Evolutionary conservation across 37 sponge, comb jelly and placozoan species (phyloP), one percentile per base, ranked within the genome.

Genomic region (Axinella damicornis): DNA sequence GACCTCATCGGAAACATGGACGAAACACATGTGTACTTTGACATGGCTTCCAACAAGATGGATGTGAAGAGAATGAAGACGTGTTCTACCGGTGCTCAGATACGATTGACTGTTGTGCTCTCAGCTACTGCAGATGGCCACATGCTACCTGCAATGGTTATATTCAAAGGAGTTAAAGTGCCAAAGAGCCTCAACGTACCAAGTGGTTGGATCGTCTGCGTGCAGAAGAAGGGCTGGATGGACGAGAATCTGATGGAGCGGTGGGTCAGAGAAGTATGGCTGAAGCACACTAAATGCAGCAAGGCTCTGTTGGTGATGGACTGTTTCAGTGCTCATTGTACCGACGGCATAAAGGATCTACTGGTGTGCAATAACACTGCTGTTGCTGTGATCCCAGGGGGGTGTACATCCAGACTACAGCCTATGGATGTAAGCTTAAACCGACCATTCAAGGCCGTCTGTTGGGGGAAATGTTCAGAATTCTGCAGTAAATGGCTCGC

Each of bases 221-320:
- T 70, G 36, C 71, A 70, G 24, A 40, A 65, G 52, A 78, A 78
- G 65, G 79, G 53, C 65, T 37, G 79, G 79, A 65, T 78, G 79
- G 79, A 78, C 40, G 35, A 25, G 2, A 16, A 6, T 28, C 52
- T 41, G 79, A 78, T 78, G 79, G 25, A 57, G 11, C 38, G 1
- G 34, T 65, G 67, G 65, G 35, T 58, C 38, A 55, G 33, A 40
- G 65, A 78, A 12, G 30, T 78, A 5, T 58, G 58, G 58, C 5
- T 62, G 6, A 78, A 78, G 79, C 67, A 78, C 41, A 78, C 78
- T 58, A 34, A 62, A 1, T 2, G 27, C 22, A 57, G 14, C 53
- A 57, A 41, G 14, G 58, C 61, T 62, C 79, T 77, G 13, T 35
- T 77, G 65, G 65, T 77, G n/a, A 57, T 78, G 61, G 66, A 78